Conservation (phyloP, 2,113 vertebrate species). For the Podarcis cretensis region DNA sequence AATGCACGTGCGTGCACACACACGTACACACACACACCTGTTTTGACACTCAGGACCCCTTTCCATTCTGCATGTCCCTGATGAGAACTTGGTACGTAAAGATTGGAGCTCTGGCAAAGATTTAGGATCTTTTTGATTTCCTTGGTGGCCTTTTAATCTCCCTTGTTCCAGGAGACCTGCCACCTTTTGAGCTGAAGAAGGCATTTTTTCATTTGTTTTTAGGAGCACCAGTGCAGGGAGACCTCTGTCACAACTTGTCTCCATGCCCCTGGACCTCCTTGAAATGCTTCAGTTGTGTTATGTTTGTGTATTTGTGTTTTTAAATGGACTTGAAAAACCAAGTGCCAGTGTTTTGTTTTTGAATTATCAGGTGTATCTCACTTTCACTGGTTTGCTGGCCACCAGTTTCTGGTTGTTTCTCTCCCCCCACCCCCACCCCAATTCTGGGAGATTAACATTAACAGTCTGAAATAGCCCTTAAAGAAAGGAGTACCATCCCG, state of each 20-base stretch:
- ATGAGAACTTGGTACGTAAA: slow-evolving; percentile 34
- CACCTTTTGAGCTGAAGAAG: neutral
- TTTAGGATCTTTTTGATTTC: neutral
- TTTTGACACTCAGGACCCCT: slow-evolving; percentile 57
- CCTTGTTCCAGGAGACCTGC: neutral
- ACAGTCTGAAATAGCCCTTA: neutral
- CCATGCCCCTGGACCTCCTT: too few relatives aligned
- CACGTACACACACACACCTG: neutral
- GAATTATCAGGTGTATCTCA: too few relatives aligned
- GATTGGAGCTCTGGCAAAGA: neutral
- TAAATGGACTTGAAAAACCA: neutral
- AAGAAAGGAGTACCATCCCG: neutral
- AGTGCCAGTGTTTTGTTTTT: neutral
- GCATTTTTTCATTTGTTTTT: neutral
- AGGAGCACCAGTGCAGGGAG: neutral
- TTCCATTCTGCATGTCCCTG: slow-evolving; percentile 51
- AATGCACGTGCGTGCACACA: slow-evolving; percentile 27
- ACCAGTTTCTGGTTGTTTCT: neutral
- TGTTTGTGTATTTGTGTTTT: neutral
- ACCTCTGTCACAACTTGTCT: neutral
- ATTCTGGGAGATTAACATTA: neutral
- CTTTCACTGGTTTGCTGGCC: neutral
- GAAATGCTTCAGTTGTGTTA: neutral
- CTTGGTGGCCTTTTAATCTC: neutral
- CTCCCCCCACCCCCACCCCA: neutral